Conservation (phyloP, 2,888 invertebrate genomes). For the Aelia acuminata region DNA sequence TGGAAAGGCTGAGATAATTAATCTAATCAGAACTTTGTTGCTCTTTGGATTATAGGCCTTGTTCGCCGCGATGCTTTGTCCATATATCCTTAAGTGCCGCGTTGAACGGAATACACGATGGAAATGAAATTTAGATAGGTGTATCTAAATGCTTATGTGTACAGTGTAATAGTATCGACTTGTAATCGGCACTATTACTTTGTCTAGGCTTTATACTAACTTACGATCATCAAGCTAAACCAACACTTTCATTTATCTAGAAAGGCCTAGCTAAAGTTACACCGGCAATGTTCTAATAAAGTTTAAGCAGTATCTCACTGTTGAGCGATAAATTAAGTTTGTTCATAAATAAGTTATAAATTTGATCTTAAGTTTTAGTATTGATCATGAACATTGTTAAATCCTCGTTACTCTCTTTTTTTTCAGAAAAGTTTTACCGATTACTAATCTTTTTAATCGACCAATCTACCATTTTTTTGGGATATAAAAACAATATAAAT, state of each 20-base stretch:
- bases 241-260: neutral
- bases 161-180: neutral
- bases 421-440: no score
- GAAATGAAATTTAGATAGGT: neutral
- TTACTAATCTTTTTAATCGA: no score
- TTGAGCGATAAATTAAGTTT: no score
- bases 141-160: neutral
- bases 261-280: neutral
- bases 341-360: no score
- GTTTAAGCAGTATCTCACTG: no score
- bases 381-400: no score
- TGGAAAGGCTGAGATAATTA: neutral
- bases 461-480: no score
- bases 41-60: constrained; percentile 8
- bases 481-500: no score
- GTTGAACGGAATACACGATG: neutral
- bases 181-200: neutral
- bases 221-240: neutral
- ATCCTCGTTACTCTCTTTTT: no score
- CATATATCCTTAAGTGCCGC: neutral
- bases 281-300: no score
- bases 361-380: no score
- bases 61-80: neutral
- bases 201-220: neutral
- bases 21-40: neutral